Conservation (phyloP, 2,797 vertebrate genomes). For the Myotis pilosus region DNA sequence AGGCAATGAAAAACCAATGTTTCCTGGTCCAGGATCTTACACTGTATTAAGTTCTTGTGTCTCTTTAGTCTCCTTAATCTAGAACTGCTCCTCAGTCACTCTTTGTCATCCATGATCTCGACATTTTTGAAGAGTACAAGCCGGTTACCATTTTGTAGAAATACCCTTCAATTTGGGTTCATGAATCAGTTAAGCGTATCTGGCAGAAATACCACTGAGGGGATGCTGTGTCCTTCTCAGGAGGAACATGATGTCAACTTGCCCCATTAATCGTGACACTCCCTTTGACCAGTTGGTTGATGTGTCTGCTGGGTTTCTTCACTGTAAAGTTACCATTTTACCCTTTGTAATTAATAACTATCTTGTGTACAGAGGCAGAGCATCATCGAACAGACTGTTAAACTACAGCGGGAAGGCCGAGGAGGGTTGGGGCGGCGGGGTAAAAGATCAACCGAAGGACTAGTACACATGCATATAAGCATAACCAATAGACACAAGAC, state of each 20-base stretch:
- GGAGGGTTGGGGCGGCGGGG: too few relatives aligned
- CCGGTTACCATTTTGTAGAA: not conserved
- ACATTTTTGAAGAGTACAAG: not conserved
- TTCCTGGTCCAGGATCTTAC: not conserved
- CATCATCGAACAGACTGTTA: too few relatives aligned
- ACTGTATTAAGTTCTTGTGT: not conserved
- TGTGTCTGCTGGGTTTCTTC: not conserved
- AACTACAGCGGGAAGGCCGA: too few relatives aligned
- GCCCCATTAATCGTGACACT: not conserved
- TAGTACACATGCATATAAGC: too few relatives aligned
- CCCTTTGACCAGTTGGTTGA: not conserved
- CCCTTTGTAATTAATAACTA: not conserved
- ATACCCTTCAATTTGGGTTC: not conserved
- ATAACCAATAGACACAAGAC: too few relatives aligned
- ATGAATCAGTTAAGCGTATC: not conserved
- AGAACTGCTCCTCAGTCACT: not conserved
- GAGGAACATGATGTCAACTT: too few relatives aligned
- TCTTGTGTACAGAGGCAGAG: not conserved
- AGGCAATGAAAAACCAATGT: not conserved
- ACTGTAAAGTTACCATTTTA: not conserved
- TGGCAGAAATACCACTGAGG: not conserved
- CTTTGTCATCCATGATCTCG: not conserved
- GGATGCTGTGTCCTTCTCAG: not conserved
- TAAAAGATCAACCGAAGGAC: too few relatives aligned
- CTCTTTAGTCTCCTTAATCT: not conserved